Conservation (phyloP, 2,113 vertebrate species). For the Atractosteus spatula region DNA sequence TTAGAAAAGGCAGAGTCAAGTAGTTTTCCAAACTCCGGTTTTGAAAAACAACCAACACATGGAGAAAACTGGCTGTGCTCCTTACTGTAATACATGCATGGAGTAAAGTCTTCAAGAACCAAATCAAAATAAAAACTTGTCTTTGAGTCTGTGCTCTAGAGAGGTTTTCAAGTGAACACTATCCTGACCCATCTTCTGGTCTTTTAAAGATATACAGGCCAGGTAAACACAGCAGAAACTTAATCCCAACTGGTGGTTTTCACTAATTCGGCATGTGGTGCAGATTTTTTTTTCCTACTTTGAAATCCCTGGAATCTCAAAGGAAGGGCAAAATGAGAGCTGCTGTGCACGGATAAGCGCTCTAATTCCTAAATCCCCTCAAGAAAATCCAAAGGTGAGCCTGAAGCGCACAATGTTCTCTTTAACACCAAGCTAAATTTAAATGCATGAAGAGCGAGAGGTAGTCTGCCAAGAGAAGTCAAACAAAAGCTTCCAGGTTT, state of each 20-base stretch:
- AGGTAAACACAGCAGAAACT: background rate
- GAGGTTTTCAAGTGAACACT: background rate
- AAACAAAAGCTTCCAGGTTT: no score
- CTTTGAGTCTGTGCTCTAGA: background rate
- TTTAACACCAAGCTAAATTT: slow-evolving; percentile 3
- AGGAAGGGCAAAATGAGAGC: background rate
- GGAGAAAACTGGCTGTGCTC: no score
- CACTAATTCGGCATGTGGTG: background rate
- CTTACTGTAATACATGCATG: no score
- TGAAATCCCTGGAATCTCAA: slow-evolving; percentile 1
- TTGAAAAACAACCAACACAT: no score
- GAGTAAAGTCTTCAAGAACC: no score
- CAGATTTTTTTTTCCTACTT: background rate
- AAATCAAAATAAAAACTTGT: no score
- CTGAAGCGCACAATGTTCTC: background rate
- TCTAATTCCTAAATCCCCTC: background rate
- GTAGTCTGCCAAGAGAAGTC: no score
- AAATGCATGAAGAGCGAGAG: no score
- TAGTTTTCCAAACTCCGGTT: no score
- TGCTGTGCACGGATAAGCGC: background rate
- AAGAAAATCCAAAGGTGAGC: slow-evolving; percentile 3
- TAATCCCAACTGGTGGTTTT: background rate
- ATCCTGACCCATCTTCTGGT: background rate
- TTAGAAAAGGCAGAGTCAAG: no score
- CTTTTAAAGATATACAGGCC: slow-evolving; percentile 1